phyloP scores from a whole-genome alignment of 1,140 invertebrate genomes.

The Zaprionus camerounensis region DNA sequence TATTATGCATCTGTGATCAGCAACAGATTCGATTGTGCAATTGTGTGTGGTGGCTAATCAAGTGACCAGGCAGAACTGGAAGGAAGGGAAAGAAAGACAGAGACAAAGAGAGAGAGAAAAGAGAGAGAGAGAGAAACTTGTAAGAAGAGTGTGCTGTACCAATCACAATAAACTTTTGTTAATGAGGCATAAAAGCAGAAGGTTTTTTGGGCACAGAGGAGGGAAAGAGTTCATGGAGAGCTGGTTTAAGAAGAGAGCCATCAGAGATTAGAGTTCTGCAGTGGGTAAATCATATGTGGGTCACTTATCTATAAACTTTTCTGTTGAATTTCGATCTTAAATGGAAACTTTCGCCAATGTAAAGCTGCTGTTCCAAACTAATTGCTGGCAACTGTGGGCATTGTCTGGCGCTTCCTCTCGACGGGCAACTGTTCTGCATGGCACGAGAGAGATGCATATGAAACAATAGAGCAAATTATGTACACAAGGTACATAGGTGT shows the following conservation, averaged over 20 bases:
- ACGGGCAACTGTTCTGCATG: conserved; percentile 31
- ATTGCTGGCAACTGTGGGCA: conserved; percentile 46
- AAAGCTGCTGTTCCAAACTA: conserved; percentile 39
- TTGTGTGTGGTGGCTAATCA: not conserved
- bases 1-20: conserved; percentile 2
- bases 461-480: conserved; percentile 54
- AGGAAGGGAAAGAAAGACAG: no score
- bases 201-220: not conserved
- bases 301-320: conserved; percentile 1
- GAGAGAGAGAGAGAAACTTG: not conserved
- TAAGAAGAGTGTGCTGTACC: not conserved
- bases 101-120: not conserved
- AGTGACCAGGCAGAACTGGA: not conserved
- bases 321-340: conserved; percentile 1
- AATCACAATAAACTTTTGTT: not conserved
- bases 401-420: conserved; percentile 46
- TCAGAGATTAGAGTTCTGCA: not conserved
- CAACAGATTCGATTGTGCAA: conserved; percentile 1
- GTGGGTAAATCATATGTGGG: not conserved
- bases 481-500: conserved; percentile 8
- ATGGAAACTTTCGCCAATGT: not conserved
- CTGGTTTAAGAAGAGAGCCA: no score
- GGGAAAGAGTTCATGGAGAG: not conserved
- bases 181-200: not conserved
- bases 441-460: conserved; percentile 20